phyloP scores from a whole-genome alignment of 2,113 vertebrate genomes.

The Tiliqua scincoides region DNA sequence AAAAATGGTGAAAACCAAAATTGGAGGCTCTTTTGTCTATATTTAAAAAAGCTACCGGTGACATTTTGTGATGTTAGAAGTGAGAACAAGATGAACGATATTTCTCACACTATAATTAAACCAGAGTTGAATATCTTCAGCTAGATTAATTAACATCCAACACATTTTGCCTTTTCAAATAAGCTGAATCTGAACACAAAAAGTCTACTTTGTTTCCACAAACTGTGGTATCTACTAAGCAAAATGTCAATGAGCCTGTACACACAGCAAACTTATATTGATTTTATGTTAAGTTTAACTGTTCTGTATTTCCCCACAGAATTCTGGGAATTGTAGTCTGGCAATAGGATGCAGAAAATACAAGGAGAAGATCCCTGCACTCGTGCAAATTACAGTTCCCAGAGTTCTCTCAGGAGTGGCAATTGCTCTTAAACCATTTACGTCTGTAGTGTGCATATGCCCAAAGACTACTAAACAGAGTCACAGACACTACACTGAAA shows the following conservation, averaged over 20 bases:
- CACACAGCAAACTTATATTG: too few species aligned
- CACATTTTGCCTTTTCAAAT: conserved; percentile 17
- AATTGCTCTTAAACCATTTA: too few species aligned
- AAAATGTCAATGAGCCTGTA: neutral
- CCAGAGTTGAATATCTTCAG: conserved; percentile 9
- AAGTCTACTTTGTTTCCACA: neutral
- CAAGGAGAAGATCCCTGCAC: too few species aligned
- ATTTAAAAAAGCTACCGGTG: neutral
- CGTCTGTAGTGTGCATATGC: too few species aligned
- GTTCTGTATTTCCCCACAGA: too few species aligned
- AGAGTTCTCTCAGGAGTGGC: too few species aligned
- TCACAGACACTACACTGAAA: too few species aligned
- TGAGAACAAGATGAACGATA: conserved; percentile 14
- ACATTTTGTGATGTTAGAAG: conserved; percentile 28
- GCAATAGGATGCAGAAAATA: too few species aligned
- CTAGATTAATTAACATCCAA: conserved; percentile 26
- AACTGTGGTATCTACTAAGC: neutral
- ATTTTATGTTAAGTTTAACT: too few species aligned
- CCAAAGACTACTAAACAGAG: too few species aligned
- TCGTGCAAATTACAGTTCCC: too few species aligned
- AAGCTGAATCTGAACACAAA: neutral
- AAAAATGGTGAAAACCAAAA: neutral
- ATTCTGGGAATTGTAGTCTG: too few species aligned
- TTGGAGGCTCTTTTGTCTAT: neutral
- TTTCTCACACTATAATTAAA: conserved; percentile 24